phyloP scores from a whole-genome alignment of 2,797 vertebrate genomes.

The Falco rusticolus region DNA sequence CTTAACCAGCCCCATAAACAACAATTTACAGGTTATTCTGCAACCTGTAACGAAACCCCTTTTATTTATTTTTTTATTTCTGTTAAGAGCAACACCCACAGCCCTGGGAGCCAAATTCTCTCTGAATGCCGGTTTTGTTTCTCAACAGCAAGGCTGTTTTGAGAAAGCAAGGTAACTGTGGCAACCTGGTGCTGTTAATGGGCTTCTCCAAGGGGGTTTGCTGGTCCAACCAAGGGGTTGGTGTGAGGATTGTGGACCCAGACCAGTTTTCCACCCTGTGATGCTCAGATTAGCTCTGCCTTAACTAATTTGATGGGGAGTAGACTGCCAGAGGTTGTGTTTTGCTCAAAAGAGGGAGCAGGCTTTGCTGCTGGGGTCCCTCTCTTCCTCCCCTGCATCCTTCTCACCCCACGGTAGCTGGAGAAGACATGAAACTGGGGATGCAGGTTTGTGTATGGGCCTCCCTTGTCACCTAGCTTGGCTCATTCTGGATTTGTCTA shows the following conservation, averaged over 20 bases:
- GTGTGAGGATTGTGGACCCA: fast-evolving
- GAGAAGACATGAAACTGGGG: neutral
- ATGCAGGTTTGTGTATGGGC: fast-evolving
- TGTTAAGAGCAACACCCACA: neutral
- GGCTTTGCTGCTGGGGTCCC: neutral
- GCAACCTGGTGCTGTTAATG: neutral
- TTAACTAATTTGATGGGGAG: neutral
- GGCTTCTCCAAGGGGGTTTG: neutral
- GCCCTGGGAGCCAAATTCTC: neutral
- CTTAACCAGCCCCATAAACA: neutral
- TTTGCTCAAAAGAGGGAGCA: neutral
- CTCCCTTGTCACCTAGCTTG: neutral
- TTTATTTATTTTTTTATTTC: neutral
- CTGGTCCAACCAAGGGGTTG: neutral
- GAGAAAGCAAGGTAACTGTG: neutral
- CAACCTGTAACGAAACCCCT: neutral
- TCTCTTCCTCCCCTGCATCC: neutral
- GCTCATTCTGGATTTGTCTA: neutral
- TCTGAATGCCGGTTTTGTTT: neutral
- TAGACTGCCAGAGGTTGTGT: neutral
- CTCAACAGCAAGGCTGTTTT: neutral
- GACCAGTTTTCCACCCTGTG: neutral
- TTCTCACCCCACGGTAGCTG: fast-evolving
- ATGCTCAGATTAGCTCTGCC: neutral
- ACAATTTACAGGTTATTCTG: neutral